Base-by-base conservation (phyloP, 2,888 invertebrate species). In the Parnassius smintheus region DNA sequence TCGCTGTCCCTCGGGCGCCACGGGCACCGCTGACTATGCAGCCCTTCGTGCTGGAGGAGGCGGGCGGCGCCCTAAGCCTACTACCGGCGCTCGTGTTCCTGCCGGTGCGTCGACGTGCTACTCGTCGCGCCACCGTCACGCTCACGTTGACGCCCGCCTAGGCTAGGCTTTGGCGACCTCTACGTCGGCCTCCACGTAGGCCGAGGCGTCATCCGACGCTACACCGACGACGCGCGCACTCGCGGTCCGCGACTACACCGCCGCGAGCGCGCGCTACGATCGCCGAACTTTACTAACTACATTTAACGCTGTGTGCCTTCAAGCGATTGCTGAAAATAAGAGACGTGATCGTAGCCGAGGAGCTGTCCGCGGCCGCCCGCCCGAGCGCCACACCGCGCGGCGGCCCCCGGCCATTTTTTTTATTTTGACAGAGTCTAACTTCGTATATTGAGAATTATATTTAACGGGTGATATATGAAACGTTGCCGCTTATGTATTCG, bases 91-190 rank as follows among this genome's bases (percentile, higher is more conserved):
- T 98, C 77, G 97, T 98, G 86, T 98, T 97, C 70, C 94, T 98
- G 91, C 98, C 98, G 69, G 98, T 98, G 81, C 95, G 96, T 73
- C 95, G 96, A 83, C 95, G 96, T 86, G 94, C 98, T 78, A 95
- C 95, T 81, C 95, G 96, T 81, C 95, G 96, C 74, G 94, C 98
- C 76, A 97, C 97, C 75, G 96, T 97, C 79, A 97, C 98, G 86
- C 97, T 98, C 85, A 97, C 96, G 85, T 95, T 98, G 75, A 98
- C 97, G 85, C 98, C 98, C 79, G 97, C 98, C 93, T 97, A 95
- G 91, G 77, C 71, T 70, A 66, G 66, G 56, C 66, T 64, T 57
- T 65, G 62, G 51, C 62, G 45, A n/a, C 62, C 55, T 35, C 63
- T 35, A 98, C 97, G 85, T 98, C 98, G 80, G 97, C 98, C 93